Percentiles rank a stretch among this genome's conserved stretches.
phyloP scores from a whole-genome alignment of 2,797 vertebrate species.

The Gastrophryne carolinensis region DNA sequence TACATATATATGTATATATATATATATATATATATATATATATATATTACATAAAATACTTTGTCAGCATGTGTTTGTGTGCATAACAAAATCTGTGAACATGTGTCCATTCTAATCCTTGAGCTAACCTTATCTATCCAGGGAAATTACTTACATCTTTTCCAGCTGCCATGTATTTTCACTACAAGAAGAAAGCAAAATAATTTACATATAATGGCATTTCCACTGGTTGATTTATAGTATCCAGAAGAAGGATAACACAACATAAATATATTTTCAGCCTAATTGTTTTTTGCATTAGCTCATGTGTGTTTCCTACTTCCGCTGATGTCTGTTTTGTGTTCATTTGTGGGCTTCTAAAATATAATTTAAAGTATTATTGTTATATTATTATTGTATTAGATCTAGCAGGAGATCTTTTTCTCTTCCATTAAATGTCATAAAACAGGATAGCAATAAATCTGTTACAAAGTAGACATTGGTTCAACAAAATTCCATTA shows the following conservation, averaged over 20 bases:
- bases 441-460: not conserved
- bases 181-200: constrained; percentile 39
- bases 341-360: too few relatives aligned
- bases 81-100: constrained; percentile 18
- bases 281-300: constrained; percentile 49
- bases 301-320: not conserved
- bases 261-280: constrained; percentile 37
- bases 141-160: constrained; percentile 48
- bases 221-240: constrained; percentile 56
- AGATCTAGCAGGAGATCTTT: not conserved
- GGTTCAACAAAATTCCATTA: not conserved
- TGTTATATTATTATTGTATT: not conserved
- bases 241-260: constrained; percentile 49
- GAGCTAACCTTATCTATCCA: constrained; percentile 25
- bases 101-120: constrained; percentile 44
- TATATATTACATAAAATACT: too few relatives aligned
- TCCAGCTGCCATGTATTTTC: constrained; percentile 29
- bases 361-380: too few relatives aligned
- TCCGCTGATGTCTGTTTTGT: too few relatives aligned
- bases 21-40: too few relatives aligned
- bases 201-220: constrained; percentile 54
- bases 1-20: too few relatives aligned
- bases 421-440: not conserved
- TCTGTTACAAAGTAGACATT: not conserved
- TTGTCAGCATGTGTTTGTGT: not conserved